Evolutionary conservation across 2,888 invertebrate genomes (phyloP).

Genomic region (Cephus runcator): DNA sequence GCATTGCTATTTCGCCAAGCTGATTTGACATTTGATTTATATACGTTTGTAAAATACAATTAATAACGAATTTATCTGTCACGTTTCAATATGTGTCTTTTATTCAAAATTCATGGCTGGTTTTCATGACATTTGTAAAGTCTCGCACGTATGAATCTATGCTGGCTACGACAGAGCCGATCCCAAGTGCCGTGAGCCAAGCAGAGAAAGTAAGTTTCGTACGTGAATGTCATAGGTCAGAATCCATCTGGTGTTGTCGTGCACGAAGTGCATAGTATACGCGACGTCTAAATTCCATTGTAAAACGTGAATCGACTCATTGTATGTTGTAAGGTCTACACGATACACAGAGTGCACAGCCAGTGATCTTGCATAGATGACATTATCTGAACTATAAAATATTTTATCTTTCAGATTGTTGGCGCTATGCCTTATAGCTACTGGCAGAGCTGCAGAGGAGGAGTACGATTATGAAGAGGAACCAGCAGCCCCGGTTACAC

Average conservation of each 20-base stretch:
- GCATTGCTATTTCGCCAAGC: background rate
- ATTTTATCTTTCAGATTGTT: constrained; percentile 38
- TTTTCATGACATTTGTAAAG: constrained; percentile 44
- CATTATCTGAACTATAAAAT: background rate
- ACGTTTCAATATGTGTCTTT: background rate
- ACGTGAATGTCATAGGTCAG: constrained; percentile 61
- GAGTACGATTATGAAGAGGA: constrained; percentile 57
- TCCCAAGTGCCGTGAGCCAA: constrained; percentile 36
- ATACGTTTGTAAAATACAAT: background rate
- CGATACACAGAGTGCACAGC: background rate
- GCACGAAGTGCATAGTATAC: background rate
- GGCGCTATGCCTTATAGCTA: constrained; percentile 45
- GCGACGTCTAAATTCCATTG: background rate
- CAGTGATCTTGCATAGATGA: background rate
- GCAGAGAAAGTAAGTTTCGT: constrained; percentile 59
- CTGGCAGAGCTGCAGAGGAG: constrained; percentile 47
- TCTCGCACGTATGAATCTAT: constrained; percentile 35
- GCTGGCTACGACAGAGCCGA: constrained; percentile 27
- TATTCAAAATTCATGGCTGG: constrained; percentile 24
- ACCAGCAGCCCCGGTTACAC: constrained; percentile 43
- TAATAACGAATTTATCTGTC: constrained; percentile 7
- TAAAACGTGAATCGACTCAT: background rate
- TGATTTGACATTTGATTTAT: background rate
- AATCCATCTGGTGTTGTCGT: constrained; percentile 35
- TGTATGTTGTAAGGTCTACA: background rate